Conservation (phyloP, 2,113 vertebrate genomes). For the Pampusana beccarii region DNA sequence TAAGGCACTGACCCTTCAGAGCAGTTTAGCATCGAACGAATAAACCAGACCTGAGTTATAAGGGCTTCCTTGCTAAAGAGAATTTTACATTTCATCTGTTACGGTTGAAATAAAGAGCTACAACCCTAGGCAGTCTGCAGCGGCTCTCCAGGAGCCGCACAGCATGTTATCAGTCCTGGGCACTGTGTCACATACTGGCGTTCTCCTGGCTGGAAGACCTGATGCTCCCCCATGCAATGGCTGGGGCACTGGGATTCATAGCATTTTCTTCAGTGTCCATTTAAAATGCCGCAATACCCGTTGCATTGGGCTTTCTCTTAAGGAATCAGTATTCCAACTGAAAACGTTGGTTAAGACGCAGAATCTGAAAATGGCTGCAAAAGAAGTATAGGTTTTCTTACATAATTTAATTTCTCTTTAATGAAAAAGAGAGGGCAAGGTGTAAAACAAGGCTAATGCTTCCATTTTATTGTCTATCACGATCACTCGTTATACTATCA, state of each 20-base stretch:
- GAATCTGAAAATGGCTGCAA: not conserved
- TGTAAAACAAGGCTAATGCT: not conserved
- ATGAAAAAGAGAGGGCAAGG: not conserved
- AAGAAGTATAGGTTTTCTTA: not conserved
- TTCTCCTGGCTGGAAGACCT: not conserved
- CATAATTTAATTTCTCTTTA: not conserved
- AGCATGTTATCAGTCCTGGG: not conserved
- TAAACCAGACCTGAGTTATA: constrained; percentile 9
- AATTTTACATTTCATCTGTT: constrained; percentile 8
- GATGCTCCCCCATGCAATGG: not conserved
- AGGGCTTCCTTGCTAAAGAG: not conserved
- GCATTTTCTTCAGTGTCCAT: not conserved
- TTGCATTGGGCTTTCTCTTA: not conserved
- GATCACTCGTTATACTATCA: not conserved
- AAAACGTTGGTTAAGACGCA: not conserved
- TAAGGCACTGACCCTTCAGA: not conserved
- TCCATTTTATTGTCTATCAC: not conserved
- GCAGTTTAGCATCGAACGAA: not conserved
- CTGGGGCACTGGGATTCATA: not conserved
- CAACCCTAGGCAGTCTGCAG: not conserved
- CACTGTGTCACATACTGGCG: not conserved
- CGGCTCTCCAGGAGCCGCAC: not conserved
- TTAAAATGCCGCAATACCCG: not conserved
- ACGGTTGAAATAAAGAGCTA: not conserved
- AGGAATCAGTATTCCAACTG: not conserved